phyloP scores from a whole-genome alignment of 2,113 vertebrate genomes.

The Thomomys bottae region DNA sequence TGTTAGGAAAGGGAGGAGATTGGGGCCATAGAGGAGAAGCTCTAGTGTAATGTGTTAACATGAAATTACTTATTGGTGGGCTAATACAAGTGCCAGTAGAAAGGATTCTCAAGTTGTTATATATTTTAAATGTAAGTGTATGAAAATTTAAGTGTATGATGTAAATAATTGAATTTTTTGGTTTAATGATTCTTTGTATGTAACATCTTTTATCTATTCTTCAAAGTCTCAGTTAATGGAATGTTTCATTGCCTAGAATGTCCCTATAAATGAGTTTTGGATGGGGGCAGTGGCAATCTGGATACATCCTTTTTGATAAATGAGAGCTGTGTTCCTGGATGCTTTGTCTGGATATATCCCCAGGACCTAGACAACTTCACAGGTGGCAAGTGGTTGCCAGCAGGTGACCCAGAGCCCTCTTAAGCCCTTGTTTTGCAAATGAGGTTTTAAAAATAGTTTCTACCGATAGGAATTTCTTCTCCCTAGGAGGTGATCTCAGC shows the following conservation, averaged over 20 bases:
- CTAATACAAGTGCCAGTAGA: neutral
- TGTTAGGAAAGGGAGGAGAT: neutral
- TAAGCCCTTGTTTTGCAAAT: neutral
- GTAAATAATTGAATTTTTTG: conserved; percentile 18
- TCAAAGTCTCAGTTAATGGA: neutral
- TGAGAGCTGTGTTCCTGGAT: neutral
- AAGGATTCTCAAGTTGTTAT: conserved; percentile 24
- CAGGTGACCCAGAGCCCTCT: neutral
- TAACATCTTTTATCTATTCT: conserved; percentile 1
- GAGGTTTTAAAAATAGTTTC: neutral
- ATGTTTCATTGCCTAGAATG: neutral
- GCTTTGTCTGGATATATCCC: neutral
- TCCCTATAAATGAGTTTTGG: conserved; percentile 31
- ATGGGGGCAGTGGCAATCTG: neutral
- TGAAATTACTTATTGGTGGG: neutral
- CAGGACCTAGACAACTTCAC: neutral
- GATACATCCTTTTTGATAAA: neutral
- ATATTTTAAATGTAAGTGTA: conserved; percentile 47
- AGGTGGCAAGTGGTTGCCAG: neutral
- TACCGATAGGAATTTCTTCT: neutral
- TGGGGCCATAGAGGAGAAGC: neutral
- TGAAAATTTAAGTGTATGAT: conserved; percentile 16
- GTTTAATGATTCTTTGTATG: conserved; percentile 65
- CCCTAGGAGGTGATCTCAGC: neutral
- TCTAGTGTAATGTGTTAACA: neutral